Conservation (phyloP, 2,797 vertebrate genomes). For the Meda fulgida region DNA sequence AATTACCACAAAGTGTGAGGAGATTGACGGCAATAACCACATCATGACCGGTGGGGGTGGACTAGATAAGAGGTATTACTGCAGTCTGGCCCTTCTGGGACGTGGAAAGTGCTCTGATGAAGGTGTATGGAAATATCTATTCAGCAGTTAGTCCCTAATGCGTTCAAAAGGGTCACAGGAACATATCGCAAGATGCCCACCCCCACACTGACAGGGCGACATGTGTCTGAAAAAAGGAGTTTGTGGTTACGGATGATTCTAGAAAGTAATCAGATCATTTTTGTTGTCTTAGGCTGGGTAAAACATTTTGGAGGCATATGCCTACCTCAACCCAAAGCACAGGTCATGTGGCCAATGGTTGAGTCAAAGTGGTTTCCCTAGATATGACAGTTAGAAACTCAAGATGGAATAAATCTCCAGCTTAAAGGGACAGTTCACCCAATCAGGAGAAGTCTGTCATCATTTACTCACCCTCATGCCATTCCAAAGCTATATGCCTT, state of each 20-base stretch:
- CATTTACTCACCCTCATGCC: not conserved
- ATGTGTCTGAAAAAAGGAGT: slow-evolving; percentile 11
- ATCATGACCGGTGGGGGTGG: slow-evolving; percentile 26
- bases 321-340: not conserved
- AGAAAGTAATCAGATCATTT: not conserved
- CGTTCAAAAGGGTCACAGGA: not conserved
- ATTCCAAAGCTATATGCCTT: not conserved
- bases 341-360: not conserved
- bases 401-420: not conserved
- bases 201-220: not conserved
- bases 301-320: not conserved
- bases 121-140: slow-evolving; percentile 17
- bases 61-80: slow-evolving; percentile 5
- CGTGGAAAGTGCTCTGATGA: slow-evolving; percentile 28
- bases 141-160: slow-evolving; percentile 7
- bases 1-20: slow-evolving; percentile 70
- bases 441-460: not conserved
- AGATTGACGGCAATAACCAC: slow-evolving; percentile 70
- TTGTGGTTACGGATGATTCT: slow-evolving; percentile 10
- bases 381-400: not conserved
- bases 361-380: not conserved
- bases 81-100: slow-evolving; percentile 38
- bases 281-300: not conserved
- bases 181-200: not conserved
- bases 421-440: not conserved